Evolutionary conservation across 1,140 invertebrate species (phyloP).

Genomic region (Rhagoletis pomonella): DNA sequence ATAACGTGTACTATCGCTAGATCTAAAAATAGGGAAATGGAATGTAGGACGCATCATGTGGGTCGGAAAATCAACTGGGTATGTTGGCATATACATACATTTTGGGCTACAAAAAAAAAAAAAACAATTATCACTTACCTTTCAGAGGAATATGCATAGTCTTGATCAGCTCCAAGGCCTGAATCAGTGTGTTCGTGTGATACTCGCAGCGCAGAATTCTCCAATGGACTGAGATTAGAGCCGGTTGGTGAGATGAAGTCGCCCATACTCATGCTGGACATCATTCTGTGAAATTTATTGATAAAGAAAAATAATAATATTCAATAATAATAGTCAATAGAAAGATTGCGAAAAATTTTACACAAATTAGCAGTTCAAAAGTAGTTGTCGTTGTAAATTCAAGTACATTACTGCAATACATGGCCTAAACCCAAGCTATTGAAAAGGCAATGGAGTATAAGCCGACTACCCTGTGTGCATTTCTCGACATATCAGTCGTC

Average conservation of each 20-base stretch:
- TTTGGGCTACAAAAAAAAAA: background rate
- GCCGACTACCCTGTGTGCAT: too few species aligned
- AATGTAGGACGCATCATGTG: background rate
- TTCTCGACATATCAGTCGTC: too few species aligned
- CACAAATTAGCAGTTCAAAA: too few species aligned
- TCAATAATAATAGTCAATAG: too few species aligned
- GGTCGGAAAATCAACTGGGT: background rate
- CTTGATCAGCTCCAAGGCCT: slow-evolving; percentile 81
- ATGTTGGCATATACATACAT: background rate
- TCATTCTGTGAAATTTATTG: slow-evolving; percentile 70
- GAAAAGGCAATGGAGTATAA: too few species aligned
- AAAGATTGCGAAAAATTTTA: too few species aligned
- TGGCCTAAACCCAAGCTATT: too few species aligned
- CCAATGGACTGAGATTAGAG: slow-evolving; percentile 71
- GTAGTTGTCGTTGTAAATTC: too few species aligned
- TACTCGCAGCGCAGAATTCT: slow-evolving; percentile 76
- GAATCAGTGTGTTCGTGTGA: slow-evolving; percentile 82
- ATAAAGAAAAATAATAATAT: too few species aligned
- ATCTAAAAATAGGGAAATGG: slow-evolving; percentile 60
- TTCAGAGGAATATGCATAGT: slow-evolving; percentile 79
- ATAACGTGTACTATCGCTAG: slow-evolving; percentile 73
- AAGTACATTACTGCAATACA: too few species aligned
- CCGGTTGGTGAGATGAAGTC: slow-evolving; percentile 73
- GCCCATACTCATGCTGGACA: slow-evolving; percentile 74
- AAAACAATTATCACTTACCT: slow-evolving; percentile 70